Evolutionary conservation across 2,113 vertebrate genomes (phyloP), one percentile per base, ranked within the genome.

Genomic region (Ornithorhynchus anatinus): DNA sequence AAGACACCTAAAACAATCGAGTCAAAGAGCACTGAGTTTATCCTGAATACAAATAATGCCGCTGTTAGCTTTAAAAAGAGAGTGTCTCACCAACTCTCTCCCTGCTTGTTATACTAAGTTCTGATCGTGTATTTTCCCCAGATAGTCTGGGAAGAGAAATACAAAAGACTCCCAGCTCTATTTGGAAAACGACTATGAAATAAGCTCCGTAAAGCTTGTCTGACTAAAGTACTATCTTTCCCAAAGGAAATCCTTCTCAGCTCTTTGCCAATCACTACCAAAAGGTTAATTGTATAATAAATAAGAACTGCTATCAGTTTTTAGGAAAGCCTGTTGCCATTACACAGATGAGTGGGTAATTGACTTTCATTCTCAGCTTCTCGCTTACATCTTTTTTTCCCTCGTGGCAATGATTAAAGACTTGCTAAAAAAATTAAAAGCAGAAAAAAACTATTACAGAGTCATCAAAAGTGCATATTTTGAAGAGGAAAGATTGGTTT

Each of bases 381-480:
- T 43, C 70, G 64, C 64, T 64, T 44, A 19, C 35, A 48, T 53
- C 58, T 44, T 52, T 54, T 38, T 15, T 64, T 3, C 25, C 52
- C 32, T 10, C 58, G 31, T n/a, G 3, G 33, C 25, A 81, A 77
- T 66, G 69, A 84, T 67, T 52, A 84, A 71, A 62, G 61, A 72
- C 58, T 69, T 76, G 27, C 76, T 68, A 79, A 80, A 74, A 71
- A 48, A n/a, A n/a, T n/a, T n/a, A n/a, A n/a, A n/a, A n/a, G 27
- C 59, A 51, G 63, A 76, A 69, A 63, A 36, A 33, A 47, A 63
- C 67, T 66, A 66, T 65, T 77, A 71, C 59, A 23, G 5, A 57
- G 8, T 59, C 70, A 47, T 61, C 70, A 61, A 68, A 89, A 79
- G 9, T 52, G 38, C 0, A 0, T 61, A 59, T 75, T 58, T 70